Percentiles rank a stretch among this genome's conserved stretches.
These are phyloP conservation scores for Pentalonia nigronervosa DNA, from an alignment of 1,140 invertebrate species.

Conservation along the genomic window DNA sequence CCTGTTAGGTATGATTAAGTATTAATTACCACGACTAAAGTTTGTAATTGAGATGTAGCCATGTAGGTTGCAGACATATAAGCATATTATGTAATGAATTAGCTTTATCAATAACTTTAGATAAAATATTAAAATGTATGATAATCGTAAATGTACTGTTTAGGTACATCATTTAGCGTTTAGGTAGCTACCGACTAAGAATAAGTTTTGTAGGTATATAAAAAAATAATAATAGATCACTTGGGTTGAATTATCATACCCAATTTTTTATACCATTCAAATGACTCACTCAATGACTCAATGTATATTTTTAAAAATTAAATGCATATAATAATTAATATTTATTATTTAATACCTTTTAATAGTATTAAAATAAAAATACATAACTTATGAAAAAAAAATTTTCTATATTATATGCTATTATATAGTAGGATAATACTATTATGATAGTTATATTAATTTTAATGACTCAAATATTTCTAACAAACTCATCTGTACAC, in stretches of 20 bases:
- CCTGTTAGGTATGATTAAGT: too few relatives aligned
- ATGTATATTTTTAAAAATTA: neutral
- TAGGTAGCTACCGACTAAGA: too few relatives aligned
- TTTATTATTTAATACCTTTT: neutral
- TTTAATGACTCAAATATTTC: neutral
- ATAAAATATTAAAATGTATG: too few relatives aligned
- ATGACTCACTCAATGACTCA: slow-evolving; percentile 8
- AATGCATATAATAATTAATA: neutral
- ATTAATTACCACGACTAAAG: too few relatives aligned
- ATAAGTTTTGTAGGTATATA: neutral
- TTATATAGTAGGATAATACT: neutral
- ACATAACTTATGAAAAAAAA: too few relatives aligned
- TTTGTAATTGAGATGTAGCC: too few relatives aligned
- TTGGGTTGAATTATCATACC: neutral
- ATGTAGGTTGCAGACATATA: too few relatives aligned
- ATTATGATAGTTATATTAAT: neutral
- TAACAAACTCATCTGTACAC: neutral
- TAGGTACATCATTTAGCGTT: too few relatives aligned
- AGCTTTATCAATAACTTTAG: too few relatives aligned
- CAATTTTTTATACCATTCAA: neutral
- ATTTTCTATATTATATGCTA: neutral
- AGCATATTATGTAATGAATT: too few relatives aligned
- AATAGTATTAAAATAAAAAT: neutral
- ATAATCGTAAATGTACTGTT: too few relatives aligned
- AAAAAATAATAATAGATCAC: neutral